Base-by-base conservation (phyloP, 2,113 vertebrate genomes). In the Canis aureus region DNA sequence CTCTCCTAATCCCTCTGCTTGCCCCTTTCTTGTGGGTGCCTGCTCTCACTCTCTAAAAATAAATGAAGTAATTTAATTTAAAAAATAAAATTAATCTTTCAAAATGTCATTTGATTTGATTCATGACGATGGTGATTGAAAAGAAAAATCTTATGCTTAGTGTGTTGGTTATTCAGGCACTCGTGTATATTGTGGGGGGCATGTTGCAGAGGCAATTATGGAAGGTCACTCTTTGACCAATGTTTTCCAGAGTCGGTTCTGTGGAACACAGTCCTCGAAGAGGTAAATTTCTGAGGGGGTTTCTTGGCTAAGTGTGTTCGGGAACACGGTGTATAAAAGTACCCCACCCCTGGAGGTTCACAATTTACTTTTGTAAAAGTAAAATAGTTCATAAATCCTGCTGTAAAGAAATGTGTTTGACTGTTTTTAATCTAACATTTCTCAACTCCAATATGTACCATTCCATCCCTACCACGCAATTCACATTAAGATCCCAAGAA, bases 281-380 rank as follows among this genome's bases (percentile, higher is more conserved):
- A 83, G 32, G 3, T 87, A 16, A 0, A 62, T 12, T 92, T 92
- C 79, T 67, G 96, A 84, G 51, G 35, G 43, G 25, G 6, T 83
- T 98, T 96, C 83, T 79, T 92, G 57, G 59, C 11, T 38, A 81
- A 53, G 55, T 80, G 32, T 62, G 23, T 86, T 35, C 80, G 32
- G 25, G 17, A 93, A 89, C 17, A 23, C 49, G 19, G 7, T 12
- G 38, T 27, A 55, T 74, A 49, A 62, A 5, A 91, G 11, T 9
- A 17, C 10, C 60, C 23, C 2, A 51, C 8, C 32, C 20, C 51
- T 85, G 38, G 27, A 82, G 64, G 89, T 25, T 94, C 20, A 43
- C 38, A 91, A 78, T 73, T 81, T 88, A 83, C 35, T 88, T 97
- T 92, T 94, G 20, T 69, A 69, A 69, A 69, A 64, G 83, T 86